Evolutionary conservation across 2,113 vertebrate genomes (phyloP).

Genomic region (Chamaetylas fuelleborni): DNA sequence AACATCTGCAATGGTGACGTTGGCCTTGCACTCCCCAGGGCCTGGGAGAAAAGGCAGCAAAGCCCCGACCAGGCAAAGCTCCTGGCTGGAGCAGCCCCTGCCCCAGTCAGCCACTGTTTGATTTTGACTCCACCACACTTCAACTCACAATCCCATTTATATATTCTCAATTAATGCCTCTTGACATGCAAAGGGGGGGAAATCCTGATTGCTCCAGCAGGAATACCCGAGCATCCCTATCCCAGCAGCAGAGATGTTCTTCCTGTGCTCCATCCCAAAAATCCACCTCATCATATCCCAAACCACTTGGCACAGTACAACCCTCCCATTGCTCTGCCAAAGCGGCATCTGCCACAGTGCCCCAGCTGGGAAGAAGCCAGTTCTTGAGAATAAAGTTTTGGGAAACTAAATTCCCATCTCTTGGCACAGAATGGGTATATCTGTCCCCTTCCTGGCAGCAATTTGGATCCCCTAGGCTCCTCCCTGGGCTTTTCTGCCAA

Average conservation of each 20-base stretch:
- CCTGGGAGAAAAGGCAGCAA: background rate
- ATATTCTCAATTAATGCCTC: background rate
- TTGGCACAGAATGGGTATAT: rapidly evolving
- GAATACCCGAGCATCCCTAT: background rate
- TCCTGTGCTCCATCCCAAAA: background rate
- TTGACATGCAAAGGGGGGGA: rapidly evolving
- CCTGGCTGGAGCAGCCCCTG: rapidly evolving
- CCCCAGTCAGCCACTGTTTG: rapidly evolving
- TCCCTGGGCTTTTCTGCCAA: background rate
- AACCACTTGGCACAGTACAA: background rate
- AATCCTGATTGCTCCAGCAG: rapidly evolving
- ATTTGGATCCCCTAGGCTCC: background rate
- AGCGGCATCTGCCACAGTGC: background rate
- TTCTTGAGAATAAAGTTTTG: background rate
- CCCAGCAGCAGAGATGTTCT: background rate
- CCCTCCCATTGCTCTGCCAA: background rate
- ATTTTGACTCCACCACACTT: background rate
- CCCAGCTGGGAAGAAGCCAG: constrained; percentile 24
- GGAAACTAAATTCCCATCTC: background rate
- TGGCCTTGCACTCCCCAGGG: background rate
- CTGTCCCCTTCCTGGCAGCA: background rate
- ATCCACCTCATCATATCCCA: background rate
- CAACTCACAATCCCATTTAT: background rate
- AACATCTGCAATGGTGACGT: background rate
- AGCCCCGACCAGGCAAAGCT: background rate